Evolutionary conservation across 1,140 invertebrate species (phyloP), one percentile per base, ranked within the genome.

Genomic region (Pentalonia nigronervosa): DNA sequence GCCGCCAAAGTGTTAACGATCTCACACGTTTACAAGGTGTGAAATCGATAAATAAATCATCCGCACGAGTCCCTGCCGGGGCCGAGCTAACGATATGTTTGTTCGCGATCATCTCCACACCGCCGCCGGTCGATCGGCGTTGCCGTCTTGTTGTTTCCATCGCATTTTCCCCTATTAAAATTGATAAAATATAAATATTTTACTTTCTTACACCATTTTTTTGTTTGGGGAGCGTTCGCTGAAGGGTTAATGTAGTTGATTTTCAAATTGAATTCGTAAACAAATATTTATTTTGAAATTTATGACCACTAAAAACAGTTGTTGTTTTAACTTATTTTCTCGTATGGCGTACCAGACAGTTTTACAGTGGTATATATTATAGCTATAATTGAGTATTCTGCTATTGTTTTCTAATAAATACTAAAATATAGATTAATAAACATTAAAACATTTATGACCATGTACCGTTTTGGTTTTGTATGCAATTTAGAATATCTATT

Each of bases 1-100:
- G 36, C 36, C 83, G 83, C 83, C 41, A 86, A 86, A 86, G 84
- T 86, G 84, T 86, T 86, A 47, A 86, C 84, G 45, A 86, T 86
- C 84, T 86, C 84, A 47, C 84, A 86, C 45, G 45, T 47, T 86
- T 47, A 86, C 84, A n/a, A 86, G 84, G 84, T 86, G 84, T 86
- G 45, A 86, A 86, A 86, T 17, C 84, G 41, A 86, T 86, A 86
- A 47, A 86, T 86, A 86, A 86, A 86, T 86, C 84, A 86, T 86
- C 30, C 45, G 25, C 30, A 2, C n/a, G 60, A 76, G 60, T 76
- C 60, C 60, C 60, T 76, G 83, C 83, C 36, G 84, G 41, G 36
- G 84, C 6, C 30, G 23, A 30, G 36, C 25, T 86, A 86, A 86
- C 36, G 36, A 86, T 86, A 48, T 86, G 36, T 86, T 86, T 86